Percentiles rank a stretch among this genome's conserved stretches.
Evolutionary conservation across 1,140 invertebrate genomes (phyloP).

Genomic region (Colletes gigas): DNA sequence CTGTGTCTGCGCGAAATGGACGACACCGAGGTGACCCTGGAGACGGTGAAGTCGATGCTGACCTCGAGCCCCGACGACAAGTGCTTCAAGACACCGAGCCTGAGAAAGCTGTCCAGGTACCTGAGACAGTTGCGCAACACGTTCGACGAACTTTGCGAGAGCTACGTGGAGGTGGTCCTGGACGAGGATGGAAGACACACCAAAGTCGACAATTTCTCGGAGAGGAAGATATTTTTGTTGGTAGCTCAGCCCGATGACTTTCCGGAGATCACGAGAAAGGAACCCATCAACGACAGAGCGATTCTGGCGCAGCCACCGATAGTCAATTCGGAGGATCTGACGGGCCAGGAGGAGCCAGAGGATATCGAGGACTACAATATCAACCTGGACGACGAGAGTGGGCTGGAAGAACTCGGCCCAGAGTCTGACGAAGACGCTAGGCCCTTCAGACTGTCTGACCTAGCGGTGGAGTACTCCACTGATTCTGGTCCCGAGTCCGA

Average conservation of each 20-base stretch:
- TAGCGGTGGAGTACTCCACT: constrained; percentile 73
- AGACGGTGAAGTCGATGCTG: constrained; percentile 86
- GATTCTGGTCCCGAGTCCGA: constrained; percentile 79
- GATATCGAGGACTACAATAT: constrained; percentile 56
- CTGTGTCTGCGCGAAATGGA: constrained; percentile 79
- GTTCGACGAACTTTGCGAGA: constrained; percentile 84
- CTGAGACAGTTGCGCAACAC: constrained; percentile 71
- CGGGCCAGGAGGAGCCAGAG: constrained; percentile 49
- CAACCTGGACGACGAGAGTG: constrained; percentile 64
- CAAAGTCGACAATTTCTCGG: constrained; percentile 82
- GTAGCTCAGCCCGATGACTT: constrained; percentile 85
- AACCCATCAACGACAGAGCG: constrained; percentile 49
- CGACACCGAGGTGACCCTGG: constrained; percentile 83
- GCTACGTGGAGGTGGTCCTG: constrained; percentile 84
- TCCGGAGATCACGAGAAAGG: constrained; percentile 79
- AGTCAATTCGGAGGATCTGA: neutral
- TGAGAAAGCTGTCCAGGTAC: constrained; percentile 67
- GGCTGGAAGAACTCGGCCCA: constrained; percentile 63
- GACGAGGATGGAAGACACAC: constrained; percentile 83
- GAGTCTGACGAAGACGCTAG: constrained; percentile 67
- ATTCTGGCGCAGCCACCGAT: constrained; percentile 11
- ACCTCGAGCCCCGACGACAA: constrained; percentile 39
- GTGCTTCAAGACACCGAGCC: constrained; percentile 37
- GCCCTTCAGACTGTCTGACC: constrained; percentile 73
- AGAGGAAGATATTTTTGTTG: constrained; percentile 85